These are phyloP conservation scores for Decapterus maruadsi DNA, from an alignment of 2,797 vertebrate species.

Conservation along the genomic window DNA sequence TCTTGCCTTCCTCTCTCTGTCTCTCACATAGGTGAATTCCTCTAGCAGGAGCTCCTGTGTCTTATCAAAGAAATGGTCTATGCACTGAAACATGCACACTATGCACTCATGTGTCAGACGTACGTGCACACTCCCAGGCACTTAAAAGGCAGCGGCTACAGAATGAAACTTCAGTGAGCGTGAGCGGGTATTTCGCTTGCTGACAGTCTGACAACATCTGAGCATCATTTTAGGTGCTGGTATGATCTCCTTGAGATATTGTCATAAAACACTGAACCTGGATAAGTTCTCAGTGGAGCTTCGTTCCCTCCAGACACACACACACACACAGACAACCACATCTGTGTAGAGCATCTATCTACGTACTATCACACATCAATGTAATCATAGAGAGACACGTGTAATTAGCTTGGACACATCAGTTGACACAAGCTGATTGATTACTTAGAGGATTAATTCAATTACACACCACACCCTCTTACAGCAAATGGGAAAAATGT, in stretches of 20 bases:
- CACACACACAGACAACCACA: too few relatives aligned
- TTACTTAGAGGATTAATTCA: constrained; percentile 55
- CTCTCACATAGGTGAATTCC: constrained; percentile 18
- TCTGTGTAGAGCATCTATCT: constrained; percentile 16
- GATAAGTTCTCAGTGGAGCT: not conserved
- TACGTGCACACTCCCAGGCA: not conserved
- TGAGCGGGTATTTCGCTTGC: not conserved
- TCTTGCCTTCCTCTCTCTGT: constrained; percentile 18
- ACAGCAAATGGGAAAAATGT: constrained; percentile 56
- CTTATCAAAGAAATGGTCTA: not conserved
- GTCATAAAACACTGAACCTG: not conserved
- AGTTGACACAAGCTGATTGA: constrained; percentile 56
- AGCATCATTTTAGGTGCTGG: not conserved
- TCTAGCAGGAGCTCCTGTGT: not conserved
- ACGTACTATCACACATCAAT: constrained; percentile 15
- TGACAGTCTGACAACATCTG: not conserved
- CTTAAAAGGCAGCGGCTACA: constrained; percentile 7
- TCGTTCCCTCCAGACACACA: not conserved
- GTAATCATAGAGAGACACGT: constrained; percentile 5
- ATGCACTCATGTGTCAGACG: not conserved
- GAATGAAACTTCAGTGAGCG: not conserved
- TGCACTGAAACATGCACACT: not conserved
- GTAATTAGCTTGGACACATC: constrained; percentile 21
- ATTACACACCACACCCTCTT: constrained; percentile 54
- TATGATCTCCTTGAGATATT: constrained; percentile 16